These are phyloP conservation scores for Passer montanus DNA, from an alignment of 2,113 vertebrate genomes.

Conservation along the genomic window DNA sequence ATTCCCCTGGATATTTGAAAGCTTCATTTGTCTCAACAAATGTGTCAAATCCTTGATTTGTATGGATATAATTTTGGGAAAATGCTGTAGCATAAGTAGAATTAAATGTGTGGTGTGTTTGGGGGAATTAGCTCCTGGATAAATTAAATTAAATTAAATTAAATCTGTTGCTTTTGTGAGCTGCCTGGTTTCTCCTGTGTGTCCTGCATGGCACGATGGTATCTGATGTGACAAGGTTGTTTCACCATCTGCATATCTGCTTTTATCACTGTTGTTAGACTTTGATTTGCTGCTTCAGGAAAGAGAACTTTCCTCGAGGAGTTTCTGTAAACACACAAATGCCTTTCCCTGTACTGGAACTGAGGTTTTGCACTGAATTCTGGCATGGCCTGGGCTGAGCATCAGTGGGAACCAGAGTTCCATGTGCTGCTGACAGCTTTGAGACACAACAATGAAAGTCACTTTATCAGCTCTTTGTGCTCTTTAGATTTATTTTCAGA, in stretches of 20 bases:
- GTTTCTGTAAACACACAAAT: neutral
- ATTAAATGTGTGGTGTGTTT: neutral
- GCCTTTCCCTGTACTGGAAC: neutral
- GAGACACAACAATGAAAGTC: neutral
- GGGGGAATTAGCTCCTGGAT: neutral
- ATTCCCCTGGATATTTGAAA: neutral
- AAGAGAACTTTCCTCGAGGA: neutral
- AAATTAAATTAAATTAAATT: neutral
- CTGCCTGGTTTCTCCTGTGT: neutral
- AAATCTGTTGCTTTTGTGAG: neutral
- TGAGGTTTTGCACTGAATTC: neutral
- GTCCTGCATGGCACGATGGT: neutral
- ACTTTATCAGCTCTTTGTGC: neutral
- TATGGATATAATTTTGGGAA: neutral
- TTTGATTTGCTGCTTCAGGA: slow-evolving; percentile 11
- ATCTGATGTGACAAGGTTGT: neutral
- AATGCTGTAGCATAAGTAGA: neutral
- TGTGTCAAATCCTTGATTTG: neutral
- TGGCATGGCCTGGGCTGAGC: neutral
- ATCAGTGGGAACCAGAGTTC: neutral
- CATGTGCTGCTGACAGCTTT: slow-evolving; percentile 14
- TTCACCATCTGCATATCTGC: neutral
- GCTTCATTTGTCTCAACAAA: neutral
- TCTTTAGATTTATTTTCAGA: slow-evolving; percentile 8
- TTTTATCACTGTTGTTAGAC: neutral